Conservation (phyloP, 1,140 invertebrate genomes). For the Drosophila nannoptera region DNA sequence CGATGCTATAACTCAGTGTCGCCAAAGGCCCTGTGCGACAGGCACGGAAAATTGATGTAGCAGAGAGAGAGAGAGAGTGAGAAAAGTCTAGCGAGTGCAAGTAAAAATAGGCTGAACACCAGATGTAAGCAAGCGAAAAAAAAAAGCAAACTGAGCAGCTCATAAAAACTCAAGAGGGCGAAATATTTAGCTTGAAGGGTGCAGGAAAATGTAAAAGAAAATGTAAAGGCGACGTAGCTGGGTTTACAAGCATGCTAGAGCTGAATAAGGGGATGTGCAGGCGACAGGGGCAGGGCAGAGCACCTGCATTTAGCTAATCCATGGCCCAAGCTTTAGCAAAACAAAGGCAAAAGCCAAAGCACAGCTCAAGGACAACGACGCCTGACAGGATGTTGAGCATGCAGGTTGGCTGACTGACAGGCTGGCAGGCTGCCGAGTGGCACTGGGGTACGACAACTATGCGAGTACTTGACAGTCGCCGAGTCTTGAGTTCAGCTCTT, state of each 20-base stretch:
- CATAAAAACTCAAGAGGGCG: slow-evolving; percentile 72
- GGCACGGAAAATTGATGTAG: not conserved
- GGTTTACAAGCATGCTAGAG: slow-evolving; percentile 6
- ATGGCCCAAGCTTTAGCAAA: slow-evolving; percentile 59
- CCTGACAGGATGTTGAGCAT: slow-evolving; percentile 10
- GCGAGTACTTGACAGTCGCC: slow-evolving; percentile 70
- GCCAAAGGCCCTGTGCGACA: slow-evolving; percentile 7
- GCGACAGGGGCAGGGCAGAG: not conserved
- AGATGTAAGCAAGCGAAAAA: slow-evolving; percentile 65
- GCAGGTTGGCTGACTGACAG: not conserved
- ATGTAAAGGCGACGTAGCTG: not conserved
- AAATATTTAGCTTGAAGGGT: slow-evolving; percentile 71
- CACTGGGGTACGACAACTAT: slow-evolving; percentile 45
- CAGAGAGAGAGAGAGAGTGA: not conserved
- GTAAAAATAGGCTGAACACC: slow-evolving; percentile 66
- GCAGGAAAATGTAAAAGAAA: slow-evolving; percentile 29
- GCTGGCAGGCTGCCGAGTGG: slow-evolving; percentile 54
- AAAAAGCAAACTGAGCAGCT: slow-evolving; percentile 63
- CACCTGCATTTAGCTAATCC: slow-evolving; percentile 70
- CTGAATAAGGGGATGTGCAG: not conserved
- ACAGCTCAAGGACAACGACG: slow-evolving; percentile 17
- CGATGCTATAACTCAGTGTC: slow-evolving; percentile 53
- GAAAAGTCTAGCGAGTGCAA: slow-evolving; percentile 9
- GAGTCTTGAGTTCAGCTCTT: slow-evolving; percentile 46
- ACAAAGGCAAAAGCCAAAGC: slow-evolving; percentile 59